phyloP scores from a whole-genome alignment of 2,797 vertebrate species.

The Xenops minutus region DNA sequence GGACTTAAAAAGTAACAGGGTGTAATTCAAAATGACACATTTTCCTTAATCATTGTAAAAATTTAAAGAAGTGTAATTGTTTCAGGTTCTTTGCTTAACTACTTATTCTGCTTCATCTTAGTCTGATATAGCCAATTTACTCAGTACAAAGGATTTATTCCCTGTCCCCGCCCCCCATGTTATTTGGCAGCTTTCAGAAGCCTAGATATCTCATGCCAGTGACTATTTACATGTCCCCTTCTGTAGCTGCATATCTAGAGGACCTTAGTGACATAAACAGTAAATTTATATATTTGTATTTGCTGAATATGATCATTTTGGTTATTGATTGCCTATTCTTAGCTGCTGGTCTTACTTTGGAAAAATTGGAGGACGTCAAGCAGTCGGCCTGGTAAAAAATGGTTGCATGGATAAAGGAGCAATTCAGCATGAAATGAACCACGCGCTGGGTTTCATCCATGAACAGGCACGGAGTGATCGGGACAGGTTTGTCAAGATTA shows the following conservation, averaged over 20 bases:
- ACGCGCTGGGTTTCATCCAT: constrained; percentile 86
- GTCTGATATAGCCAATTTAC: not conserved
- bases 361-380: constrained; percentile 81
- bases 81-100: not conserved
- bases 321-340: not conserved
- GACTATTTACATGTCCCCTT: not conserved
- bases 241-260: not conserved
- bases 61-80: not conserved
- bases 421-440: constrained; percentile 88
- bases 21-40: not conserved
- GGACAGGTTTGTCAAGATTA: constrained; percentile 87
- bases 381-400: constrained; percentile 80
- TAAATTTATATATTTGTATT: not conserved
- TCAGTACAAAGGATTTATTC: not conserved
- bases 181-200: not conserved
- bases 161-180: rapidly evolving
- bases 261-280: not conserved
- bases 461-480: constrained; percentile 88
- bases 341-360: constrained; percentile 90
- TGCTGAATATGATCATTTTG: not conserved
- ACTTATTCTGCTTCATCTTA: not conserved
- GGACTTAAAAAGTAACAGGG: not conserved
- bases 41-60: not conserved
- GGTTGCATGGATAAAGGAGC: constrained; percentile 82
- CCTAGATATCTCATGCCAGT: not conserved